These are phyloP conservation scores for Osmerus mordax DNA, from an alignment of 2,113 vertebrate genomes.

Conservation along the genomic window DNA sequence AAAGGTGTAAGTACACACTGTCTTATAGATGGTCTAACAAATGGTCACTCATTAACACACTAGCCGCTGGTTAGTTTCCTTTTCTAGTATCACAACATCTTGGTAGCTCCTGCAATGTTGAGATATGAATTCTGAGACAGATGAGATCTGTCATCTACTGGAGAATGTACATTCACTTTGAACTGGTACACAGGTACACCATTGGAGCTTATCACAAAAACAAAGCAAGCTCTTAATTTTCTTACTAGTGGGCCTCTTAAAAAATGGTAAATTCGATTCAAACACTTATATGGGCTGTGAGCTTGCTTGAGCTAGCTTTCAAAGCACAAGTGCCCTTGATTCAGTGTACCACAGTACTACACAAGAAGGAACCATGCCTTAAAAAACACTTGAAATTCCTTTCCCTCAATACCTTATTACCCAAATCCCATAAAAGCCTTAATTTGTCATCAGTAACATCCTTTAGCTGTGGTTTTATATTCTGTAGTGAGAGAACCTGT, in stretches of 20 bases:
- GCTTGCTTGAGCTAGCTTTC: background rate
- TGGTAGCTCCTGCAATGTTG: too few relatives aligned
- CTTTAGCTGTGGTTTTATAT: background rate
- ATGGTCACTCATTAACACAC: background rate
- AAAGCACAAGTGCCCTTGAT: background rate
- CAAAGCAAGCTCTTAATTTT: too few relatives aligned
- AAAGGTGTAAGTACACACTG: background rate
- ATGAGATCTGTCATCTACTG: too few relatives aligned
- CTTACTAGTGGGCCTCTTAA: too few relatives aligned
- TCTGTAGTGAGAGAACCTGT: background rate
- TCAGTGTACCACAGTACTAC: background rate
- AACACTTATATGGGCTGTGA: too few relatives aligned
- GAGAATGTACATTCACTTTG: too few relatives aligned
- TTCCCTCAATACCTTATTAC: background rate
- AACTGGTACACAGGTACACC: too few relatives aligned
- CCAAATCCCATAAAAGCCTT: background rate
- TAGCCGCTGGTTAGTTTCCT: too few relatives aligned
- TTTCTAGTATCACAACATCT: too few relatives aligned
- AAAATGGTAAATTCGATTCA: too few relatives aligned
- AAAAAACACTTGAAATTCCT: background rate
- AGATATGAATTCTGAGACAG: too few relatives aligned
- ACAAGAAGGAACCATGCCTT: background rate
- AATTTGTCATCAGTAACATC: background rate
- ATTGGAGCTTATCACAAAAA: too few relatives aligned
- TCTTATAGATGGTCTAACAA: slow-evolving; percentile 22